Evolutionary conservation across 2,888 invertebrate species (phyloP), one percentile per base, ranked within the genome.

Genomic region (Stictocephala bisonia): DNA sequence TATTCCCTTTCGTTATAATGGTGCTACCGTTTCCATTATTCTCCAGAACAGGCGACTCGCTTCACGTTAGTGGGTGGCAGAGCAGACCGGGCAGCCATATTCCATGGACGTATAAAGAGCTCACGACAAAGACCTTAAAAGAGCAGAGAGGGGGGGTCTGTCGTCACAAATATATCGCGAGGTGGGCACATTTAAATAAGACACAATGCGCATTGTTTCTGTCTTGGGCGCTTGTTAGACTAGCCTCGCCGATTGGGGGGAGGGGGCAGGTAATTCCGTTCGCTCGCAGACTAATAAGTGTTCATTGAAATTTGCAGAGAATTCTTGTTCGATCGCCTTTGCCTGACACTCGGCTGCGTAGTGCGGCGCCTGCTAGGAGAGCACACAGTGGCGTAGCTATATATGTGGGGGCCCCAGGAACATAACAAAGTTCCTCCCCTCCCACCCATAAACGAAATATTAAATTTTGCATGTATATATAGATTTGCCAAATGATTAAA

Each of bases 201-300:
- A 64, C 64, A 64, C 64, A 64, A 64, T 64, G 64, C 64, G 27
- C 64, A 64, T 64, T 64, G 64, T 64, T 44, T 44, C 6, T 44
- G 60, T 60, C 35, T 26, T 6, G n/a, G 22, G 64, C n/a, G n/a
- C 64, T 64, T 64, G 64, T 64, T 64, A 64, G 44, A 44, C 13
- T 35, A 29, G n/a, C 15, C 27, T 22, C n/a, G 51, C 18, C 26
- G 53, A 27, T 7, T n/a, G 4, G 35, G 40, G 11, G 64, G 11
- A 22, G 64, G 44, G n/a, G 44, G 64, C 20, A 44, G 64, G 44
- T 64, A 64, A 64, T 64, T 64, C 64, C 40, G 64, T 64, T 41
- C 64, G 64, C 64, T 64, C 44, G 64, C 64, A 44, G 64, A 64
- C 64, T 64, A 64, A 64, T 64, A 64, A 64, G 64, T 64, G 64